Conservation (phyloP, 2,888 invertebrate genomes). For the Cataglyphis albicans region DNA sequence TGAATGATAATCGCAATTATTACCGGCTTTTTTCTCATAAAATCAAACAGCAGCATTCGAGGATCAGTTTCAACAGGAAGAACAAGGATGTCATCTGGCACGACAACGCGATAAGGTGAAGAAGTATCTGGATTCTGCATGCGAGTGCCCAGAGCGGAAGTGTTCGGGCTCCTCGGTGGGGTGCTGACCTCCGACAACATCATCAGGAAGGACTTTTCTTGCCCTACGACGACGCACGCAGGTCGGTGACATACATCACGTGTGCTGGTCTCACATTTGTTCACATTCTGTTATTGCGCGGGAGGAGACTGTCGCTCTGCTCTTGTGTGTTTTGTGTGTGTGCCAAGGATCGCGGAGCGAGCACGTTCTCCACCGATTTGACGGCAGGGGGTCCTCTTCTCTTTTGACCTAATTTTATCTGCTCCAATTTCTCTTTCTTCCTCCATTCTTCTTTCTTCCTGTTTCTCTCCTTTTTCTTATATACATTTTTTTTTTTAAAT, state of each 20-base stretch:
- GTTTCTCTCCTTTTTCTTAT: conserved; percentile 1
- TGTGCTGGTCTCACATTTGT: conserved; percentile 64
- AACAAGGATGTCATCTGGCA: conserved; percentile 54
- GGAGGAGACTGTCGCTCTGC: conserved; percentile 27
- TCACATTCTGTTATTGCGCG: conserved; percentile 44
- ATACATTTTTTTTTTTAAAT: not conserved
- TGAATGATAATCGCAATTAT: conserved; percentile 19
- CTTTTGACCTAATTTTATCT: not conserved
- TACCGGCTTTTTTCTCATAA: not conserved
- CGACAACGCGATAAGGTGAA: conserved; percentile 61
- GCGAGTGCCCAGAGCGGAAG: conserved; percentile 81
- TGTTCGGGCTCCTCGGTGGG: conserved; percentile 80
- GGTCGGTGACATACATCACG: conserved; percentile 78
- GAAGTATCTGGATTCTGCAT: conserved; percentile 75
- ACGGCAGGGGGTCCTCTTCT: conserved; percentile 26
- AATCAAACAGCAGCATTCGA: not conserved
- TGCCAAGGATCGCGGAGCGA: conserved; percentile 59
- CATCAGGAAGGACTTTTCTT: conserved; percentile 75
- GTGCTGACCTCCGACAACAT: conserved; percentile 77
- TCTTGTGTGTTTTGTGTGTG: conserved; percentile 58
- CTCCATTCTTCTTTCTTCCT: conserved; percentile 43
- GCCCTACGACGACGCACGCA: conserved; percentile 77
- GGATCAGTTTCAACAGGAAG: not conserved
- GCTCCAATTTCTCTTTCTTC: conserved; percentile 14
- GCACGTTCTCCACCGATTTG: conserved; percentile 25